These are phyloP conservation scores for Drosophila ustulata DNA, from an alignment of 2,888 invertebrate species.

Conservation along the genomic window DNA sequence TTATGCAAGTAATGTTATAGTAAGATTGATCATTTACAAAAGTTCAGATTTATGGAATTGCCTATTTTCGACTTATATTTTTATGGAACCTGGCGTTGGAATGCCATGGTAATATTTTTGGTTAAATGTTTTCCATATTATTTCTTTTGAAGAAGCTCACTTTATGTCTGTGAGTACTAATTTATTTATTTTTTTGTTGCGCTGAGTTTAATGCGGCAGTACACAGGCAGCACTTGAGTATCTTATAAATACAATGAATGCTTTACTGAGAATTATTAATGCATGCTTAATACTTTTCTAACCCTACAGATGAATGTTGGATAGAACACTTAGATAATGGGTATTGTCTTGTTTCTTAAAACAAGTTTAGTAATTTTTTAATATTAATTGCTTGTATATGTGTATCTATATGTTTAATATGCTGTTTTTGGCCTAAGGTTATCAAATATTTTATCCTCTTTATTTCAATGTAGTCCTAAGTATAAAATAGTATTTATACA, in stretches of 20 bases:
- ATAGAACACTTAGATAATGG: slow-evolving; percentile 14
- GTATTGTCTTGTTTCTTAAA: slow-evolving; percentile 14
- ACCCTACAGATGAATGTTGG: slow-evolving; percentile 3
- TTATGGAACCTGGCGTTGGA: neutral
- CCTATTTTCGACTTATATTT: neutral
- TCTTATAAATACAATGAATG: slow-evolving; percentile 1
- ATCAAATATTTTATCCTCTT: slow-evolving; percentile 11
- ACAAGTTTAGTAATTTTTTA: slow-evolving; percentile 11
- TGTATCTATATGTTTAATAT: neutral
- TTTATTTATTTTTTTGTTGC: neutral
- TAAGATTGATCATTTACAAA: neutral
- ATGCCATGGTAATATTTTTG: neutral
- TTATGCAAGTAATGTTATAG: neutral
- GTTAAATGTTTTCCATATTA: neutral
- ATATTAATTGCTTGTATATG: slow-evolving; percentile 11
- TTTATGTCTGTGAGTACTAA: neutral
- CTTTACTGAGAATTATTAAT: neutral
- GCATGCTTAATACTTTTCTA: slow-evolving; percentile 1
- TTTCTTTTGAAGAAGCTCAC: neutral
- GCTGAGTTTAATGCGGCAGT: neutral
- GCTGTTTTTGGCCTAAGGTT: slow-evolving; percentile 12
- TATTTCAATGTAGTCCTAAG: slow-evolving; percentile 5
- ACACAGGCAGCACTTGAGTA: neutral
- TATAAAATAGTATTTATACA: slow-evolving; percentile 20
- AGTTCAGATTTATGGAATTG: neutral